Evolutionary conservation across 2,888 invertebrate species (phyloP), one percentile per base, ranked within the genome.

Genomic region (Theodoxus fluviatilis): DNA sequence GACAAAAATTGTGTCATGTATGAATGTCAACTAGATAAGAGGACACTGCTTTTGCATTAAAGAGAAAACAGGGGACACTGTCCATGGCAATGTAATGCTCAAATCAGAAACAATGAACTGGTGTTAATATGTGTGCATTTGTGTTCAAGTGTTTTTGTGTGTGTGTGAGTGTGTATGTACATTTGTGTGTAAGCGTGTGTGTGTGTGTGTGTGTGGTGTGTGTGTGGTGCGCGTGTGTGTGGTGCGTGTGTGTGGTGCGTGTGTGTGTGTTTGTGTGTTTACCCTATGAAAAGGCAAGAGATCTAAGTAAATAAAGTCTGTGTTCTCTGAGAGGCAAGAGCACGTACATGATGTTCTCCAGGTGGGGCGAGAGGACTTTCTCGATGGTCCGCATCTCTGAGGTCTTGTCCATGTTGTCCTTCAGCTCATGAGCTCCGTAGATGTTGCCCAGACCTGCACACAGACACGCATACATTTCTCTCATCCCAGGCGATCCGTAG

Each of bases 321-420:
- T n/a, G n/a, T n/a, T n/a, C n/a, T n/a, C n/a, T n/a, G n/a, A n/a
- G 22, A 49, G 6, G 3, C 25, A 59, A 59, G 4, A 25, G 3
- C 59, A 31, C 18, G 25, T 59, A 6, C n/a, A 25, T 18, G 25
- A 31, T 31, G 59, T 25, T 25, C 7, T 25, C 18, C 78, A 94
- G 88, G 84, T 92, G 92, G 65, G 93, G 92, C 82, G 92, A 86
- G 52, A 94, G 89, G 74, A 92, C 90, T 74, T 90, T 91, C 84
- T 94, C 94, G 74, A 93, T 91, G 68, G 93, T 90, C 85, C 91
- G 91, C 70, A 90, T 88, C 86, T 95, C 95, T 85, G 92, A 92
- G 70, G 89, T 69, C 68, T 75, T 78, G 71, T 92, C 91, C 83
- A 92, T 92, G 75, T 94, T 93, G 79, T 93, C 91, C 3, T 95